Evolutionary conservation across 2,113 vertebrate genomes (phyloP), one percentile per base, ranked within the genome.

Genomic region (Pluvianellus socialis): DNA sequence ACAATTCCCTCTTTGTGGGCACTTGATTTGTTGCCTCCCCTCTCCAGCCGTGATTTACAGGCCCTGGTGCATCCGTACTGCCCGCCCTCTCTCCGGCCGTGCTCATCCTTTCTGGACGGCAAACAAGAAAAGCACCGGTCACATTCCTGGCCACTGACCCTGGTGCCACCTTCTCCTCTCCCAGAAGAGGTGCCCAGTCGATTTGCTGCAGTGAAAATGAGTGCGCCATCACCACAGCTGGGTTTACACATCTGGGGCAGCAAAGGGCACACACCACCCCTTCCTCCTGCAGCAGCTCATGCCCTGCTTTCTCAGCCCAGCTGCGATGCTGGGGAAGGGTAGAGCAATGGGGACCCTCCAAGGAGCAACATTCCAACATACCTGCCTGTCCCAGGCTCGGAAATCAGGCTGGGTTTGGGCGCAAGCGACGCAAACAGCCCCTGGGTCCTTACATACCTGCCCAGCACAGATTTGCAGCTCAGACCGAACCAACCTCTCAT

Each of bases 191-290:
- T 24, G 55, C 35, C 73, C 55, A 40, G 28, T 14, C 44, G 47
- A 91, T 76, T 35, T 91, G 18, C 28, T 66, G 76, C 55, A 77
- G 45, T 80, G 59, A 35, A 82, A 61, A 52, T 1, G 10, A 53
- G 27, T 18, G 42, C 24, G 45, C 55, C 23, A 33, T 24, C 42
- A 40, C 49, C 20, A 3, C 6, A 24, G n/a, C 77, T 55, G 32
- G 10, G 26, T 61, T 82, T 67, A 26, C n/a, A 47, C 12, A 3
- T 44, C 50, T 0, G 0, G 61, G 20, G 33, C 44, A 61, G 40
- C 2, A 11, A 73, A 44, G 42, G 33, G 68, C 49, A 61, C 18
- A 21, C 20, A 40, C 17, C 68, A 4, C 5, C 10, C 72, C 27
- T 67, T 35, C 30, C 56, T 70, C 30, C 90, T 47, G 44, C 65